phyloP scores from a whole-genome alignment of 2,113 vertebrate genomes.

The cattle (Bos taurus) region ARS-UCD2.0 NC_037330.1:115436001-115436500 shows the following conservation, averaged over 20 bases:
- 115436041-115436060: background rate
- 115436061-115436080: background rate
- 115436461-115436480: background rate
- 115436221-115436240: background rate
- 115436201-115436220: background rate
- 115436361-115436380: background rate
- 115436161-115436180: accelerated
- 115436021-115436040: background rate
- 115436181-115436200: background rate
- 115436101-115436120: accelerated
- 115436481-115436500: background rate
- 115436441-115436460: accelerated
- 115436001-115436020: background rate
- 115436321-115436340: background rate
- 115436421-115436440: accelerated
- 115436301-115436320: background rate
- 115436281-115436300: background rate
- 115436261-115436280: background rate
- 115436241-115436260: background rate
- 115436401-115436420: background rate
- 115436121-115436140: accelerated
- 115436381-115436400: background rate
- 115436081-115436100: background rate
- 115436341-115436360: background rate
- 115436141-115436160: background rate